phyloP scores from a whole-genome alignment of 2,888 invertebrate genomes.

The Synanthedon andrenaeformis region DNA sequence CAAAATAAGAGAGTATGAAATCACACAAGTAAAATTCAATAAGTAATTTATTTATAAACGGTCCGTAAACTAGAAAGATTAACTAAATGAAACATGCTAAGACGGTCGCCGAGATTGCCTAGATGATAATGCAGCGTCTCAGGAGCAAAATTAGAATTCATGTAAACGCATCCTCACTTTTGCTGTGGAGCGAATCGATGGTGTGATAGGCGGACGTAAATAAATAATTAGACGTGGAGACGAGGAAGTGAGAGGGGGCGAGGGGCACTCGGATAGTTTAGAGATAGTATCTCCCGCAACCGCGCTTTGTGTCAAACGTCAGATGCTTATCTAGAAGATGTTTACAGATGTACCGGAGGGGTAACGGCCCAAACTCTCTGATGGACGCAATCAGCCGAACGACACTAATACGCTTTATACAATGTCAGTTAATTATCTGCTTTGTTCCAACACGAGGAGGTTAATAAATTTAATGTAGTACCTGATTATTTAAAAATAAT shows the following conservation, averaged over 20 bases:
- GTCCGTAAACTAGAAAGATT: not conserved
- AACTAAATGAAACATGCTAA: not conserved
- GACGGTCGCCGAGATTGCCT: slow-evolving; percentile 49
- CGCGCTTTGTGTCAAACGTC: slow-evolving; percentile 71
- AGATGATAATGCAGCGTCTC: slow-evolving; percentile 44
- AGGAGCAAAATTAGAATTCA: slow-evolving; percentile 56
- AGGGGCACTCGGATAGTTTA: slow-evolving; percentile 49
- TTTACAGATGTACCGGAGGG: slow-evolving; percentile 68
- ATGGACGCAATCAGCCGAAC: slow-evolving; percentile 50
- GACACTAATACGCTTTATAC: slow-evolving; percentile 47
- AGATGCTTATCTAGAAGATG: slow-evolving; percentile 64
- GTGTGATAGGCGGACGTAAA: slow-evolving; percentile 61
- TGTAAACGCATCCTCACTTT: slow-evolving; percentile 45
- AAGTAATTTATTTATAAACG: too few relatives aligned
- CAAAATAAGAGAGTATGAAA: too few relatives aligned
- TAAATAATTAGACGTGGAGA: slow-evolving; percentile 64
- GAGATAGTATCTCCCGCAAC: slow-evolving; percentile 62
- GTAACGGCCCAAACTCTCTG: slow-evolving; percentile 53
- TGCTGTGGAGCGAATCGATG: slow-evolving; percentile 64
- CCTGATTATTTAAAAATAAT: too few relatives aligned
- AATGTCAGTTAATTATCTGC: slow-evolving; percentile 53
- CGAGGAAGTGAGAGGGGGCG: slow-evolving; percentile 37
- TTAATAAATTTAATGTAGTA: not conserved
- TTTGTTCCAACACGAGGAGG: slow-evolving; percentile 22
- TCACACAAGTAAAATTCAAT: too few relatives aligned